Evolutionary conservation across 2,888 invertebrate genomes (phyloP), one percentile per base, ranked within the genome.

Genomic region (Troides oblongomaculatus): DNA sequence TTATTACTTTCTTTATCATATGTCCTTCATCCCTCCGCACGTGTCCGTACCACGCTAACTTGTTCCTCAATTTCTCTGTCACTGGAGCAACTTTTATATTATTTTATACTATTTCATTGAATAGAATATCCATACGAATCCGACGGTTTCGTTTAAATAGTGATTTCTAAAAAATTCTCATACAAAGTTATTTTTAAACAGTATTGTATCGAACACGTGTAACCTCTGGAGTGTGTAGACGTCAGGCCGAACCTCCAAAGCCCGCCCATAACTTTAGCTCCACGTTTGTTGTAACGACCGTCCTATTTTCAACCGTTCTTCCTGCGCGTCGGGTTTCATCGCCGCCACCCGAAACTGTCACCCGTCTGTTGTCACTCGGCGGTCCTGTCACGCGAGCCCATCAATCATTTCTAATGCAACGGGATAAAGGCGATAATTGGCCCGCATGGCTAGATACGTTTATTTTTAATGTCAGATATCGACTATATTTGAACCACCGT

Each of bases 251-350:
- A 53, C 53, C n/a, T 1, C 53, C n/a, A 14, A 53, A 53, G n/a
- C 53, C n/a, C 67, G 36, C 50, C 46, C n/a, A 43, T 43, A 62
- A 53, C 65, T 62, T 64, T 39, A 64, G 56, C 57, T 62, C 57
- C 64, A 10, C 59, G 56, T 57, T 53, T 69, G 70, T 68, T 62
- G 70, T 70, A 73, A 70, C 70, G 68, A 67, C 58, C 59, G 57
- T 71, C 65, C 71, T 73, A 73, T 73, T 68, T 68, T 71, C 69
- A 68, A 30, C 58, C 62, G 64, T 39, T 39, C 72, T 73, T 73
- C 73, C 73, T 73, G 69, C 62, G 30, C 23, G 62, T 23, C 69
- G 64, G 64, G 23, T 62, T 68, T 64, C 64, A 59, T 66, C 68
- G 61, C 62, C 17, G n/a, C 68, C 50, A 64, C 62, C 62, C 70